Percentiles rank a stretch among this genome's conserved stretches.
Evolutionary conservation across 1,140 invertebrate species (phyloP).

Genomic region (silkworm (Bombyx mori)): ASM3026992v2 NC_085123.1:416501-417000

Average conservation of each 20-base stretch:
- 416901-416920: no score
- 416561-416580: slow-evolving; percentile 1
- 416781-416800: neutral
- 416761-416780: neutral
- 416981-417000: no score
- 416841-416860: neutral
- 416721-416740: slow-evolving; percentile 1
- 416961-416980: no score
- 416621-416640: neutral
- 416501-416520: neutral
- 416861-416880: slow-evolving; percentile 2
- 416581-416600: neutral
- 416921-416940: no score
- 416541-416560: slow-evolving; percentile 2
- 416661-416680: neutral
- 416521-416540: neutral
- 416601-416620: neutral
- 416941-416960: no score
- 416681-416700: neutral
- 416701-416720: neutral
- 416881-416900: neutral
- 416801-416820: neutral
- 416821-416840: neutral
- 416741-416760: slow-evolving; percentile 2
- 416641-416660: neutral